Evolutionary conservation across 2,113 vertebrate species (phyloP), one percentile per base, ranked within the genome.

Genomic region (Brachyistius frenatus): DNA sequence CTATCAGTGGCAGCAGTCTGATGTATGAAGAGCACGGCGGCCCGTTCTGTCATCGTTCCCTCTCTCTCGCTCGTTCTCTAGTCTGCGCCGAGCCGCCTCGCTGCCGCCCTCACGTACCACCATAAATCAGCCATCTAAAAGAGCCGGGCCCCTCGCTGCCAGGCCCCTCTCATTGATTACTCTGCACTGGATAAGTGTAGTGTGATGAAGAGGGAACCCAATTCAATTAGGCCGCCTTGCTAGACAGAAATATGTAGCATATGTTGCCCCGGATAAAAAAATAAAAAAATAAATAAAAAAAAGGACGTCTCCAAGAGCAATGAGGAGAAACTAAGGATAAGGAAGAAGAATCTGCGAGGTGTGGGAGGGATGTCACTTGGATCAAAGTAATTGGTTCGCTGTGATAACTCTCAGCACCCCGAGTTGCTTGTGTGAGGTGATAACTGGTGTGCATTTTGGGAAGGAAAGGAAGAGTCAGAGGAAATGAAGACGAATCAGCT

Each of bases 171-270:
- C 89, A 85, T 78, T 93, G 88, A 93, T 93, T 91, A 88, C 64
- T 55, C 71, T 52, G 73, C 32, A 66, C 85, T 66, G 74, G 58
- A 72, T 87, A 76, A 91, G 89, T 84, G 86, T 82, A 77, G 79
- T 70, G 62, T 78, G 88, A 85, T 87, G 83, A 90, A 89, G 66
- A 90, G 76, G 73, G 76, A 88, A 80, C 35, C 84, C 80, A 80
- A 87, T 93, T 93, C 84, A 92, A 93, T 93, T 92, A 91, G 84
- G 73, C 75, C 56, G 74, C 36, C 50, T 39, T 55, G 67, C 61
- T 16, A n/a, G 71, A 81, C 85, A 87, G 82, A 76, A 89, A 87
- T 84, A 86, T 77, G 76, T 56, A 76, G 67, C 58, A 36, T 66
- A 64, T 32, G 47, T 55, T 56, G 72, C 3, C 60, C 57, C 5